A percentile compares a stretch with the other conserved stretches of the same genome.
Conservation (phyloP, 2,888 invertebrate genomes). For the Apodemia mormo region DNA sequence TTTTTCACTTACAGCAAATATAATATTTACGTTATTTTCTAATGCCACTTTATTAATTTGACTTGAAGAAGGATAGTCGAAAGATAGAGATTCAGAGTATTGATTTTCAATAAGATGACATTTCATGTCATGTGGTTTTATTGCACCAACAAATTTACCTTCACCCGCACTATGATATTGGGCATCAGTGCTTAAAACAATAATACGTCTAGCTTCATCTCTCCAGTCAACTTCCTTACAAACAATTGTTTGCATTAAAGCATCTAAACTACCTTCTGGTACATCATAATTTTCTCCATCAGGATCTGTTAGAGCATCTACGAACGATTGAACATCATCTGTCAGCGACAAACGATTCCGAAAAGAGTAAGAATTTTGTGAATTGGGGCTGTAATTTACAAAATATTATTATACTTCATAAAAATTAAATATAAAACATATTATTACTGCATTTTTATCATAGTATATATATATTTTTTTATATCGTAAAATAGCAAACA, state of each 20-base stretch:
- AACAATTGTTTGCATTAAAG: slow-evolving; percentile 91
- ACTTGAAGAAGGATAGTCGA: slow-evolving; percentile 91
- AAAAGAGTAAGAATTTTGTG: slow-evolving; percentile 62
- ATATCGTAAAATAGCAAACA: too few relatives aligned
- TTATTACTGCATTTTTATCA: too few relatives aligned
- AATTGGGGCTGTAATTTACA: neutral
- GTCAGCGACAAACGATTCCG: slow-evolving; percentile 87
- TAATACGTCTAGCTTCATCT: slow-evolving; percentile 84
- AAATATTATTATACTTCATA: too few relatives aligned
- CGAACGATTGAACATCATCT: slow-evolving; percentile 73
- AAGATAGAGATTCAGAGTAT: slow-evolving; percentile 64
- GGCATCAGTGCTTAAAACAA: slow-evolving; percentile 90
- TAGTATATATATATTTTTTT: too few relatives aligned
- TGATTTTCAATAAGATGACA: slow-evolving; percentile 84
- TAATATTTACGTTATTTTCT: slow-evolving; percentile 87
- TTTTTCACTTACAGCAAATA: slow-evolving; percentile 85
- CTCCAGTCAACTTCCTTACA: slow-evolving; percentile 90
- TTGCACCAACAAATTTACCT: slow-evolving; percentile 86
- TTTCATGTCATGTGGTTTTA: slow-evolving; percentile 85
- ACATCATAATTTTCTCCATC: slow-evolving; percentile 80
- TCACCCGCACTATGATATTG: slow-evolving; percentile 91
- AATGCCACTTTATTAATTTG: slow-evolving; percentile 83
- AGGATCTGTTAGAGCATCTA: slow-evolving; percentile 48
- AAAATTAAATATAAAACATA: too few relatives aligned
- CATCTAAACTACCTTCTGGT: slow-evolving; percentile 93